phyloP scores from a whole-genome alignment of 2,888 invertebrate species.

The Hypselothyrea guttata region DNA sequence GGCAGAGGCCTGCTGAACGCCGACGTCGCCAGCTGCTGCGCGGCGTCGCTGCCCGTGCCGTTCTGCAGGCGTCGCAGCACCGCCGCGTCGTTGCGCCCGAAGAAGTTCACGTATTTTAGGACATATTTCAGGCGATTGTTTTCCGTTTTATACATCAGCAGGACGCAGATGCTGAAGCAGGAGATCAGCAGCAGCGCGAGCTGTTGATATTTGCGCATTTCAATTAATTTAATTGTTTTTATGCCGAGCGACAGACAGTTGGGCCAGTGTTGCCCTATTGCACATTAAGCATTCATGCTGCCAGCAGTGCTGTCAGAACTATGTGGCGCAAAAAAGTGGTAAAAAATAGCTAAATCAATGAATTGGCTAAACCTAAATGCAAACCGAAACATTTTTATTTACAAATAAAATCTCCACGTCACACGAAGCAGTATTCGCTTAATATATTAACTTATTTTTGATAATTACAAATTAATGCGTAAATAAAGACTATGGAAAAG shows the following conservation, averaged over 20 bases:
- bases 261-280: conserved; percentile 3
- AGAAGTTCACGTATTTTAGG: conserved; percentile 92
- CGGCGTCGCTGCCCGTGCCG: conserved; percentile 65
- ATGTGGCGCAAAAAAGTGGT: no score
- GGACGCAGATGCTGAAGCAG: conserved; percentile 87
- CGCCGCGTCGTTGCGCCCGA: conserved; percentile 84
- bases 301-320: no score
- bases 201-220: conserved; percentile 93
- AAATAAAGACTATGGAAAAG: conserved; percentile 14
- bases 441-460: no score
- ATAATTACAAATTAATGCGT: no score
- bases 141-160: conserved; percentile 92
- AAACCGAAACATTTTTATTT: no score
- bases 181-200: conserved; percentile 88
- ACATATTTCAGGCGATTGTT: conserved; percentile 92
- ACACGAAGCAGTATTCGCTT: no score
- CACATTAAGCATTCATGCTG: no score
- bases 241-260: no score
- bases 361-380: no score
- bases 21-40: conserved; percentile 29
- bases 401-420: no score
- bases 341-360: no score
- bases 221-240: no score
- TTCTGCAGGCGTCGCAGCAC: conserved; percentile 75
- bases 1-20: conserved; percentile 84